Conservation (phyloP, 2,797 vertebrate species). For the Mormyrops attenuatus region DNA sequence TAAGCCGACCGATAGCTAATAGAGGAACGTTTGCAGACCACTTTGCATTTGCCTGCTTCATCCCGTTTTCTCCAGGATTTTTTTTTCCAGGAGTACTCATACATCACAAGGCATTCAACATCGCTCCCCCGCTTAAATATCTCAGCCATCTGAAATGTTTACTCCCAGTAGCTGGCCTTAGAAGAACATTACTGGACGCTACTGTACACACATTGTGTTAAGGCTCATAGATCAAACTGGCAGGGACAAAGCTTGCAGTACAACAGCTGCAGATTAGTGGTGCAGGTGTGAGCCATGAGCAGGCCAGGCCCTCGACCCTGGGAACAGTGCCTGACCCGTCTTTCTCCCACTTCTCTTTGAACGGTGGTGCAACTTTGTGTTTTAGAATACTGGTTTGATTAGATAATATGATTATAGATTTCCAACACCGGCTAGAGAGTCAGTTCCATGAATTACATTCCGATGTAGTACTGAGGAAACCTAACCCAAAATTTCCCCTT, state of each 20-base stretch:
- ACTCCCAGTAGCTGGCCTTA: neutral
- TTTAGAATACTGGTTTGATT: neutral
- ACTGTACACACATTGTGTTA: neutral
- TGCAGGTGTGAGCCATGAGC: constrained; percentile 25
- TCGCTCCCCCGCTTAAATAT: neutral
- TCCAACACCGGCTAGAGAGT: neutral
- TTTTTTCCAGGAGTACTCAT: constrained; percentile 20
- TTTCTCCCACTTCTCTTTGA: neutral
- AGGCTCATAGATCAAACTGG: constrained; percentile 39
- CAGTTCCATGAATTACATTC: neutral
- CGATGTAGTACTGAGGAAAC: neutral
- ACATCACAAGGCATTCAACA: neutral
- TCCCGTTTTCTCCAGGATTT: neutral
- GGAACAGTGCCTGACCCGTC: neutral
- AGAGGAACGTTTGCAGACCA: neutral
- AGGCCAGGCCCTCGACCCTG: neutral
- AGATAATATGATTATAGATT: neutral
- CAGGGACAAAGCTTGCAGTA: neutral
- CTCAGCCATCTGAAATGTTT: neutral
- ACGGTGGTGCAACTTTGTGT: neutral
- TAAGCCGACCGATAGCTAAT: neutral
- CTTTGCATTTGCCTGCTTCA: neutral
- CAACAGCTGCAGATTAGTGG: constrained; percentile 36
- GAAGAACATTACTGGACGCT: neutral
- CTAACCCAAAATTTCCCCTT: neutral